These are phyloP conservation scores for Cetoscarus ocellatus DNA, from an alignment of 2,797 vertebrate genomes.

Conservation along the genomic window DNA sequence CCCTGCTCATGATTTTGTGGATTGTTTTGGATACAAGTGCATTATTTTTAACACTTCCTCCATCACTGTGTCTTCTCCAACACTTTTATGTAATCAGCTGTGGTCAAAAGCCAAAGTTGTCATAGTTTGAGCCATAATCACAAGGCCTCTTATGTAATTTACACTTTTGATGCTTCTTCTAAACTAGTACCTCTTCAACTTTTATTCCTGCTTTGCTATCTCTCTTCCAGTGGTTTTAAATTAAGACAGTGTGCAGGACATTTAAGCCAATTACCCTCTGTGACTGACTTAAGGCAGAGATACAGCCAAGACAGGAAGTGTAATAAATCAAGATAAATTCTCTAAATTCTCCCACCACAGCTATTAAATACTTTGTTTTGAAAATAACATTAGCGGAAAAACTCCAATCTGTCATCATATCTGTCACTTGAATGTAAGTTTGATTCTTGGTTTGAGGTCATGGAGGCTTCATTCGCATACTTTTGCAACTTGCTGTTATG, in stretches of 20 bases:
- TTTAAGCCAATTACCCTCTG: conserved; percentile 57
- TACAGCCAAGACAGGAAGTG: conserved; percentile 24
- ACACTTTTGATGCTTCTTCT: neutral
- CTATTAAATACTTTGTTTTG: conserved; percentile 24
- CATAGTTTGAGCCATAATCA: conserved; percentile 38
- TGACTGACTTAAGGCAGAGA: conserved; percentile 46
- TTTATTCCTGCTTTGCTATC: conserved; percentile 16
- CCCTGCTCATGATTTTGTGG: neutral
- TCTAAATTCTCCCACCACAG: conserved; percentile 26
- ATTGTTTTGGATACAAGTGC: conserved; percentile 9
- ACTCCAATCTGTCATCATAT: conserved; percentile 14
- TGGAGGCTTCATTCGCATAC: neutral
- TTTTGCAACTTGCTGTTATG: conserved; percentile 1
- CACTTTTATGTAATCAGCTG: neutral
- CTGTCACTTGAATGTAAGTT: conserved; percentile 7
- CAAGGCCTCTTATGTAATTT: conserved; percentile 32
- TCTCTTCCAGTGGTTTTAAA: conserved; percentile 30
- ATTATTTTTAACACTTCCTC: conserved; percentile 1
- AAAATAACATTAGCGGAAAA: conserved; percentile 32
- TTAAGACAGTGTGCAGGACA: conserved; percentile 51
- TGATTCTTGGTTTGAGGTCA: neutral
- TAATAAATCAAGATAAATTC: conserved; percentile 53
- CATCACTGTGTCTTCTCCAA: neutral
- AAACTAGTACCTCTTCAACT: conserved; percentile 8
- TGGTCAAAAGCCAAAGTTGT: conserved; percentile 4